These are phyloP conservation scores for Campopleginae sp. DNA, from an alignment of 2,888 invertebrate species.

Conservation along the genomic window DNA sequence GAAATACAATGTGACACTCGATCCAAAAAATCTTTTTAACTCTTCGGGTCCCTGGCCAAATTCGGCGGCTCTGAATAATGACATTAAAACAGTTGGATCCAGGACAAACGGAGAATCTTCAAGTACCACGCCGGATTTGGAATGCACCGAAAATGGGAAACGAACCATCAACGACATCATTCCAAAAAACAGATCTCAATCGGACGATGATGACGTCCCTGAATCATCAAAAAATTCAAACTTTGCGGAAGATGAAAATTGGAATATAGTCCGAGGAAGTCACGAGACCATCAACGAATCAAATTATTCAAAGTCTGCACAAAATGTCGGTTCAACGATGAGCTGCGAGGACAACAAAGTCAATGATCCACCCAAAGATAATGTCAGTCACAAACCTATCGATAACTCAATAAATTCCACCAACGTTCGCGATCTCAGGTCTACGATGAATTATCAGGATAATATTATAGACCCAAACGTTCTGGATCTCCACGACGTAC, in stretches of 20 bases:
- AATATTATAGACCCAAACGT: neutral
- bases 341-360: neutral
- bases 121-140: conserved; percentile 7
- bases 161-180: conserved; percentile 35
- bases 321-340: conserved; percentile 48
- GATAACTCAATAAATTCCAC: neutral
- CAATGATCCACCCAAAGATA: neutral
- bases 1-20: conserved; percentile 73
- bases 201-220: neutral
- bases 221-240: conserved; percentile 25
- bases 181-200: conserved; percentile 3
- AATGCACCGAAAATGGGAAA: conserved; percentile 34
- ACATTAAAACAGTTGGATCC: conserved; percentile 5
- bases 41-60: conserved; percentile 16
- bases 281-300: conserved; percentile 65
- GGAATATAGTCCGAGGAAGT: conserved; percentile 41
- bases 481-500: neutral
- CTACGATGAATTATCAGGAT: neutral
- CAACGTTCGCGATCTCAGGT: neutral
- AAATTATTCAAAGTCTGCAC: conserved; percentile 33
- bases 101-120: neutral
- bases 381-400: neutral
- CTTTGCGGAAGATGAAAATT: neutral
- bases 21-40: conserved; percentile 51
- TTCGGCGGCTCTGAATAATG: neutral